Conservation (phyloP, 2,113 vertebrate genomes). For the Glareola pratincola region DNA sequence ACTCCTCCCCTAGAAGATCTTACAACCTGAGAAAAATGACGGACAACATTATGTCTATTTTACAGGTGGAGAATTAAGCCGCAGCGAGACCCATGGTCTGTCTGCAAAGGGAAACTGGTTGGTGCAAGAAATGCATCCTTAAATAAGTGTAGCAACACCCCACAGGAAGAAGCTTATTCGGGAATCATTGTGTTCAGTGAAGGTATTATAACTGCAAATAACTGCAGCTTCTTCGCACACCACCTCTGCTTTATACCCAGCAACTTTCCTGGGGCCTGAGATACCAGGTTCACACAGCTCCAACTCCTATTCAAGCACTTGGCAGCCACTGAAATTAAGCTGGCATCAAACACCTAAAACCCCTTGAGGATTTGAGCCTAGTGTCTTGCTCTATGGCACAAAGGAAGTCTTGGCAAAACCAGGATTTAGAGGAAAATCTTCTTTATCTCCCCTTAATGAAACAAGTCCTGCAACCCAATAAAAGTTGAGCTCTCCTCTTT, state of each 20-base stretch:
- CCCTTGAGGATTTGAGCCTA: not conserved
- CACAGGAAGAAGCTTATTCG: not conserved
- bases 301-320: not conserved
- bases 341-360: not conserved
- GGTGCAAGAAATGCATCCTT: not conserved
- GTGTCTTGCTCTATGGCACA: not conserved
- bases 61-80: not conserved
- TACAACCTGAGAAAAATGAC: not conserved
- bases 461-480: not conserved
- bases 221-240: not conserved
- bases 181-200: not conserved
- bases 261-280: not conserved
- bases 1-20: not conserved
- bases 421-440: slow-evolving; percentile 1
- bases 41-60: not conserved
- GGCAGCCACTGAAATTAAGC: not conserved
- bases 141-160: not conserved
- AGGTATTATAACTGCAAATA: not conserved
- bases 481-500: not conserved
- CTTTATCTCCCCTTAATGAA: slow-evolving; percentile 46
- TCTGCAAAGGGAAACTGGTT: not conserved
- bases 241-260: not conserved
- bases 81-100: not conserved
- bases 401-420: not conserved
- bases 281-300: not conserved